Evolutionary conservation across 2,797 vertebrate genomes (phyloP), one percentile per base, ranked within the genome.

Genomic region (Takifugu ocellatus): DNA sequence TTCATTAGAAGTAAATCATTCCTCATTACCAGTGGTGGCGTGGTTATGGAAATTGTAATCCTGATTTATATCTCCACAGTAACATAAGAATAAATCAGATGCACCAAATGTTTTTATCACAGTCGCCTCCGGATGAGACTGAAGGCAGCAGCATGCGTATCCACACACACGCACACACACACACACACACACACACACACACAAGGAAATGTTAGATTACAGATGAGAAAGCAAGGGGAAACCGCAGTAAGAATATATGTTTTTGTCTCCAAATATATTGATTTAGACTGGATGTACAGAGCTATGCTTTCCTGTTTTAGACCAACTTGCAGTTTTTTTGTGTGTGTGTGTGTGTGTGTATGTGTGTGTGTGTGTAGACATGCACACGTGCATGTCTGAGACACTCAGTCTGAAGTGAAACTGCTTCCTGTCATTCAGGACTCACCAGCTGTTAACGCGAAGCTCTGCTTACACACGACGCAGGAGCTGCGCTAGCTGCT

Each of bases 1-100:
- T 83, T 89, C 85, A 90, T 88, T 87, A 89, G 78, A 86, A 84
- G 83, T 89, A 70, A 89, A 90, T 88, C 85, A 84, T 72, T 64
- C 80, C 68, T 80, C 70, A 85, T 83, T 82, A 84, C 77, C 70
- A 83, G 77, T 72, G 74, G 78, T 51, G 46, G 81, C 72, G 76
- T 76, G 77, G 72, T 80, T 79, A 86, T 83, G 86, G 81, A 75
- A 85, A 75, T 64, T 83, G 73, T 87, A 87, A 88, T 72, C 80
- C 66, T 83, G 78, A 86, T 87, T 85, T 84, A 84, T 78, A 74
- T 74, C 59, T 59, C 73, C 63, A 51, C 26, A 58, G 74, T 77
- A 69, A 59, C 63, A 47, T 43, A 46, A 5, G 44, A 49, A 66
- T 39, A 71, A 77, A 78, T 44, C 44, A 45, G 54, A 64, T 74